Evolutionary conservation across 1,140 invertebrate genomes (phyloP).

Genomic region (Chelonus insularis): DNA sequence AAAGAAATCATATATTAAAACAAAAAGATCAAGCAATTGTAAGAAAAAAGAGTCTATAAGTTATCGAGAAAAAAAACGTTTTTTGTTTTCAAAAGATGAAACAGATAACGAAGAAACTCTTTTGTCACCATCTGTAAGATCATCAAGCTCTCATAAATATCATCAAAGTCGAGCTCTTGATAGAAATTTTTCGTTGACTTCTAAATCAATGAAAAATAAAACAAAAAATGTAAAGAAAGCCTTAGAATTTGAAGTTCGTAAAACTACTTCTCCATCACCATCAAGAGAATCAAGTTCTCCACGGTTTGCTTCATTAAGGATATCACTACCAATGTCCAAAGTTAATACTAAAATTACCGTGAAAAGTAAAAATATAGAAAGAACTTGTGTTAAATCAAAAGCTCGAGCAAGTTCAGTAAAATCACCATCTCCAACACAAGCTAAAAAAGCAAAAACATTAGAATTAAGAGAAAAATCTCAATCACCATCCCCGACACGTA

Average conservation of each 20-base stretch:
- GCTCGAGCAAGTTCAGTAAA: conserved; percentile 5
- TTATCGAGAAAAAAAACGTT: no score
- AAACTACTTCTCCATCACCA: no score
- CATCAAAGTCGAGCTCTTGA: no score
- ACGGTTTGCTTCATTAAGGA: background rate
- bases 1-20: conserved; percentile 19
- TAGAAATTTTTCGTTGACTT: no score
- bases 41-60: conserved; percentile 8
- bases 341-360: background rate
- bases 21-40: background rate
- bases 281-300: conserved; percentile 7
- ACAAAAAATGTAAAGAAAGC: background rate
- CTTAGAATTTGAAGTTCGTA: no score
- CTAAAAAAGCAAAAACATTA: conserved; percentile 25
- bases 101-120: no score
- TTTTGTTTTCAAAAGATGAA: no score
- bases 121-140: no score
- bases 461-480: conserved; percentile 19
- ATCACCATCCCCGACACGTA: conserved; percentile 27
- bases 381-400: conserved; percentile 2
- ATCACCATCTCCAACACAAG: conserved; percentile 37
- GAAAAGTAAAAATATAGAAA: background rate
- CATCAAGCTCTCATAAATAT: no score
- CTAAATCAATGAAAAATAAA: background rate
- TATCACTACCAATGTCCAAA: background rate